A percentile compares a stretch with the other conserved stretches of the same genome.
Conservation (phyloP, 2,888 invertebrate species). For the Rhyacophila evoluta region DNA sequence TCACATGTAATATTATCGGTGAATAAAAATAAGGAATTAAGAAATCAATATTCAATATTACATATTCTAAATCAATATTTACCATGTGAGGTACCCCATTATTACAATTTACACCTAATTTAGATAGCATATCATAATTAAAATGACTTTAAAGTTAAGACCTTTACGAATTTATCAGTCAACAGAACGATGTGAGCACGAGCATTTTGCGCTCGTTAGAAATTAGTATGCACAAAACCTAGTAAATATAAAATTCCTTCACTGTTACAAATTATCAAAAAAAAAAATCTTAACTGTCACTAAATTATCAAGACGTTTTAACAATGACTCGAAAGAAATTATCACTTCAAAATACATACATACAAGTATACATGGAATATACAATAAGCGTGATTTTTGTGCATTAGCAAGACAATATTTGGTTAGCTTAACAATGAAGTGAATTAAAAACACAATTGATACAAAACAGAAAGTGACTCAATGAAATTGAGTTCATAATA, state of each 20-base stretch:
- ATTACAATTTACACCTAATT: background rate
- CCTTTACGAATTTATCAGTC: background rate
- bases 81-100: background rate
- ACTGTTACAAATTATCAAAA: too few relatives aligned
- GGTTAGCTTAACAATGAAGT: background rate
- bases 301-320: background rate
- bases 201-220: background rate
- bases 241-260: background rate
- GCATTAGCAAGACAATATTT: slow-evolving; percentile 10
- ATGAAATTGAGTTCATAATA: too few relatives aligned
- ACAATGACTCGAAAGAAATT: background rate
- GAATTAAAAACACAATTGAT: background rate
- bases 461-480: too few relatives aligned
- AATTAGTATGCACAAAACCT: background rate
- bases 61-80: background rate
- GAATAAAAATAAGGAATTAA: background rate
- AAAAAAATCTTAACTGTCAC: background rate
- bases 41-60: background rate
- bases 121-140: background rate
- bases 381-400: slow-evolving; percentile 17
- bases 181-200: background rate
- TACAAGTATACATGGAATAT: background rate
- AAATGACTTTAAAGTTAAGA: background rate
- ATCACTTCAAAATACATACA: background rate
- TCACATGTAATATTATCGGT: background rate